Evolutionary conservation across 2,888 invertebrate species (phyloP).

Genomic region (Rutpela maculata): DNA sequence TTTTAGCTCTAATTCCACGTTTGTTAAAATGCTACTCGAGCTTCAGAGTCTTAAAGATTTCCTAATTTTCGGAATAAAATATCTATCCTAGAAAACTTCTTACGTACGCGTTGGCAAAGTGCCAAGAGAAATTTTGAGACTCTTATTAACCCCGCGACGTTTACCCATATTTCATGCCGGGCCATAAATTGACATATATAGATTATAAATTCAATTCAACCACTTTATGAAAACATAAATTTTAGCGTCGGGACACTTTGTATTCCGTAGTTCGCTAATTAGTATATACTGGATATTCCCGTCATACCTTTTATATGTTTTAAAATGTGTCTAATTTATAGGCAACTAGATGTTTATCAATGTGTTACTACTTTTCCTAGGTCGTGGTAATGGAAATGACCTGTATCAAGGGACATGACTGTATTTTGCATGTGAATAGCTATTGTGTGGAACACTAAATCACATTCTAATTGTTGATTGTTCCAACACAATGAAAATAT

Average conservation of each 20-base stretch:
- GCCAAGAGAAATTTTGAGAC: background rate
- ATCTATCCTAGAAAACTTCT: background rate
- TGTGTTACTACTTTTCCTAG: background rate
- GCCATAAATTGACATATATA: background rate
- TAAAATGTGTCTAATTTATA: constrained; percentile 4
- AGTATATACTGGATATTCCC: background rate
- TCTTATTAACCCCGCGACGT: background rate
- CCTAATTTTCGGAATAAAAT: background rate
- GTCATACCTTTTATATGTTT: background rate
- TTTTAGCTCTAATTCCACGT: too few relatives aligned
- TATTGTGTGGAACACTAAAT: constrained; percentile 20
- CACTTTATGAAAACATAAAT: constrained; percentile 4
- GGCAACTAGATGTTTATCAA: background rate
- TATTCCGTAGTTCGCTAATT: background rate
- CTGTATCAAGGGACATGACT: background rate
- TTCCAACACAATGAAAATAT: constrained; percentile 44
- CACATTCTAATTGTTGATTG: constrained; percentile 38
- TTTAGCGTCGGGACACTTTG: background rate
- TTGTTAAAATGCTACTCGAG: background rate
- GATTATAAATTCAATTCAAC: background rate
- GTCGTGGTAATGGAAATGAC: background rate
- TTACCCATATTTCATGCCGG: background rate
- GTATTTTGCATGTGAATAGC: constrained; percentile 28
- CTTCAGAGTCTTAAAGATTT: background rate
- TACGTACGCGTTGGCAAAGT: background rate